phyloP scores from a whole-genome alignment of 1,140 invertebrate genomes.

The Drosophila varians region DNA sequence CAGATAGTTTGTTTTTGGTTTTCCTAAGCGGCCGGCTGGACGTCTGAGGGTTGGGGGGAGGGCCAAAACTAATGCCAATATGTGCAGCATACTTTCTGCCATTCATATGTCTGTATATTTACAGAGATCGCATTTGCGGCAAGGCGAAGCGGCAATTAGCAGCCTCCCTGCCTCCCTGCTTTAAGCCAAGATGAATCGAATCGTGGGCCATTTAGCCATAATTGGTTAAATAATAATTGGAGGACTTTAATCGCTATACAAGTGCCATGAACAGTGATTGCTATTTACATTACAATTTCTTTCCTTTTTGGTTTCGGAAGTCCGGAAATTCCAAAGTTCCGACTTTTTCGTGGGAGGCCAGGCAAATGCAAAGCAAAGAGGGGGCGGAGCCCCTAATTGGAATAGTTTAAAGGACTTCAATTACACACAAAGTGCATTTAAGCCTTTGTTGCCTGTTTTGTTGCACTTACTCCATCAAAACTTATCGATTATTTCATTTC shows the following conservation, averaged over 20 bases:
- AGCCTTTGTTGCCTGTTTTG: constrained; percentile 2
- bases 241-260: not conserved
- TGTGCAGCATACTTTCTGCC: constrained; percentile 32
- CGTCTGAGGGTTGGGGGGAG: too few relatives aligned
- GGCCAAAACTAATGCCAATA: constrained; percentile 2
- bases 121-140: constrained; percentile 41
- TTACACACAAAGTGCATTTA: constrained; percentile 8
- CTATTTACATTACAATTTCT: constrained; percentile 13
- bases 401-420: constrained; percentile 19
- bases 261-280: constrained; percentile 17
- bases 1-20: constrained; percentile 39
- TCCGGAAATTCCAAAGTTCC: not conserved
- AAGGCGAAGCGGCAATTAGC: constrained; percentile 46
- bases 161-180: not conserved
- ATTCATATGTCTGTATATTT: constrained; percentile 19
- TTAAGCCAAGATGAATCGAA: constrained; percentile 37
- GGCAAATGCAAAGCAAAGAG: not conserved
- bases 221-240: constrained; percentile 25
- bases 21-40: too few relatives aligned
- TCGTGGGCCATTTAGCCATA: not conserved
- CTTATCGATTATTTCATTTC: constrained; percentile 12
- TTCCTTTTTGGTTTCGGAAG: not conserved
- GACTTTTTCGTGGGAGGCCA: not conserved
- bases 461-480: constrained; percentile 4
- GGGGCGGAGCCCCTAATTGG: constrained; percentile 2